These are phyloP conservation scores for Phalloptychus januarius DNA, from an alignment of 2,797 vertebrate genomes.

Conservation along the genomic window DNA sequence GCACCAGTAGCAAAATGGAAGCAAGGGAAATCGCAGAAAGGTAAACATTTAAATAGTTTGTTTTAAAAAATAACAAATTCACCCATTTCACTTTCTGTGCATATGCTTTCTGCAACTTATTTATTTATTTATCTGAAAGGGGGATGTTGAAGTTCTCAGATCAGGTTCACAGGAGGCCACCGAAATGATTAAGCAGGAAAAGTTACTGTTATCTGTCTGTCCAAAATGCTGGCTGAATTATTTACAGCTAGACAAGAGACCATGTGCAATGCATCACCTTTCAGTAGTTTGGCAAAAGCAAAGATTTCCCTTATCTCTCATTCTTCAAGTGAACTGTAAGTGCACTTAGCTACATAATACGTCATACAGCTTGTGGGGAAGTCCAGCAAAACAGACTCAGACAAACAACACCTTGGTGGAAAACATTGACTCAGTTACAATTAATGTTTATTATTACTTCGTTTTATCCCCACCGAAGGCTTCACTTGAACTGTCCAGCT, in stretches of 20 bases:
- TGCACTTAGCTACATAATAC: neutral
- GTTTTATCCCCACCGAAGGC: neutral
- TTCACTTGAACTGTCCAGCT: neutral
- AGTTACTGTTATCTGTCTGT: neutral
- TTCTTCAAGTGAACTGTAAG: neutral
- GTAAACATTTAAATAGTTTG: neutral
- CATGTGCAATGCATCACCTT: neutral
- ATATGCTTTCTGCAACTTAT: neutral
- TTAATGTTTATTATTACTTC: neutral
- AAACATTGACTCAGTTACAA: neutral
- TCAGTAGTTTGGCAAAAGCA: neutral
- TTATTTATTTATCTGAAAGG: neutral
- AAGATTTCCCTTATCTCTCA: neutral
- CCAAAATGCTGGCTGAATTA: neutral
- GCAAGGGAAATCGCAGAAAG: neutral
- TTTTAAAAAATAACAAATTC: neutral
- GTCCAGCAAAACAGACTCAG: neutral
- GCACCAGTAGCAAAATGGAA: neutral
- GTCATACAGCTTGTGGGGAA: neutral
- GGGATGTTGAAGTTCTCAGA: conserved; percentile 10
- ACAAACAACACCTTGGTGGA: conserved; percentile 3
- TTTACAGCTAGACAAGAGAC: neutral
- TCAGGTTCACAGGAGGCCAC: conserved; percentile 12
- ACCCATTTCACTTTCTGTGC: neutral
- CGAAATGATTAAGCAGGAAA: neutral